Evolutionary conservation across 92 coral and sea anemone genomes (phyloP).

Genomic region (Nematostella vectensis): DNA sequence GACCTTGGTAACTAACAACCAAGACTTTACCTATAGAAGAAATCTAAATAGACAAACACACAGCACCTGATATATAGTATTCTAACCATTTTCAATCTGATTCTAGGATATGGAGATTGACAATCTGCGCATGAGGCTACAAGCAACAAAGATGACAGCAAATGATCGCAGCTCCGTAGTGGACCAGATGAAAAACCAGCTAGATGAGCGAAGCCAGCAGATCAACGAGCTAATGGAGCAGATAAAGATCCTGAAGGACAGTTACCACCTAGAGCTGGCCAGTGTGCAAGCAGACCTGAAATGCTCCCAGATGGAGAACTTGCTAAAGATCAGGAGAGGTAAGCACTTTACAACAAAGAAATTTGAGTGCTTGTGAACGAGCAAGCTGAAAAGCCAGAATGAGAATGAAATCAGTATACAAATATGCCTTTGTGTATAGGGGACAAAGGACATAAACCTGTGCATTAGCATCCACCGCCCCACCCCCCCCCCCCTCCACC

Average conservation of each 20-base stretch:
- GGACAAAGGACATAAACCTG: neutral
- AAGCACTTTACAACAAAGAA: conserved; percentile 1
- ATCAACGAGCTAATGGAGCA: conserved; percentile 67
- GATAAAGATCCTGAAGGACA: conserved; percentile 59
- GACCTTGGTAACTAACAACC: too few relatives aligned
- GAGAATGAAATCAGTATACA: neutral
- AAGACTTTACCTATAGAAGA: too few relatives aligned
- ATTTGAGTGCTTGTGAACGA: too few relatives aligned
- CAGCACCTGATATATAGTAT: too few relatives aligned
- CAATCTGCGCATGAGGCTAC: conserved; percentile 63
- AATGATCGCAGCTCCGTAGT: conserved; percentile 57
- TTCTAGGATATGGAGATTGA: conserved; percentile 78
- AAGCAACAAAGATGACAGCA: conserved; percentile 51
- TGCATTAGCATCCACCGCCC: too few relatives aligned
- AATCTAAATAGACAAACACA: too few relatives aligned
- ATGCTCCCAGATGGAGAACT: conserved; percentile 77
- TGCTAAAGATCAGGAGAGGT: conserved; percentile 44
- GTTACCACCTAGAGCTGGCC: conserved; percentile 69
- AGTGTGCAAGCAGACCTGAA: conserved; percentile 76
- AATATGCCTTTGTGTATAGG: too few relatives aligned
- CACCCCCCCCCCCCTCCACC: too few relatives aligned
- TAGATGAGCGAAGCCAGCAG: conserved; percentile 62
- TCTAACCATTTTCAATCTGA: too few relatives aligned
- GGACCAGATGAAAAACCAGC: conserved; percentile 59
- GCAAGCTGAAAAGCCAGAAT: conserved; percentile 7